phyloP scores from a whole-genome alignment of 1,140 invertebrate genomes.

The Sipha flava region DNA sequence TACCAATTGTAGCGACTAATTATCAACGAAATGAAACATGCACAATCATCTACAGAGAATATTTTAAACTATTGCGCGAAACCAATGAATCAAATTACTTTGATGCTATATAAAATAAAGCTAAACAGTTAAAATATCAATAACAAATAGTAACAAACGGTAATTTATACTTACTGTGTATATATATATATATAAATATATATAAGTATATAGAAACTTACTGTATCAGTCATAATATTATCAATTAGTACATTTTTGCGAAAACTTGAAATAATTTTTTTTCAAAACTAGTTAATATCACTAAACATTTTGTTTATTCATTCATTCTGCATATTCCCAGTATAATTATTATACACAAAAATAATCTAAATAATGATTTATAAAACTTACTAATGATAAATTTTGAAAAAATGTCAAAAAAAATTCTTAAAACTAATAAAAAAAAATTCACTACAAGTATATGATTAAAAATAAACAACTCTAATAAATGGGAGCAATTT shows the following conservation, averaged over 20 bases:
- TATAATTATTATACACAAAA: constrained; percentile 22
- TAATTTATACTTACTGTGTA: background rate
- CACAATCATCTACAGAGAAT: background rate
- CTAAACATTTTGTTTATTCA: constrained; percentile 3
- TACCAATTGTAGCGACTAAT: background rate
- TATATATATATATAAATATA: background rate
- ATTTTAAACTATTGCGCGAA: background rate
- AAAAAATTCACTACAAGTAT: constrained; percentile 20
- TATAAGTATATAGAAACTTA: too few species aligned
- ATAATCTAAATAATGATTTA: constrained; percentile 25
- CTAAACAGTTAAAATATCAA: background rate
- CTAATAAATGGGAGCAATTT: background rate
- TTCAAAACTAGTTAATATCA: background rate
- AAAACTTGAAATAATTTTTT: constrained; percentile 7
- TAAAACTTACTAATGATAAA: constrained; percentile 12
- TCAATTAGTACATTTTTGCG: background rate
- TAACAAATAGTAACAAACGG: too few species aligned
- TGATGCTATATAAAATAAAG: background rate
- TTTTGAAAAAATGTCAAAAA: background rate
- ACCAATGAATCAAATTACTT: background rate
- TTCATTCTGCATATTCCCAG: background rate
- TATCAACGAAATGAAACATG: background rate
- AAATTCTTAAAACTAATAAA: constrained; percentile 5
- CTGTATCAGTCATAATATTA: too few species aligned
- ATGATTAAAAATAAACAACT: constrained; percentile 1